Base-by-base conservation (phyloP, 2,888 invertebrate species). In the Aspidapion aeneum region DNA sequence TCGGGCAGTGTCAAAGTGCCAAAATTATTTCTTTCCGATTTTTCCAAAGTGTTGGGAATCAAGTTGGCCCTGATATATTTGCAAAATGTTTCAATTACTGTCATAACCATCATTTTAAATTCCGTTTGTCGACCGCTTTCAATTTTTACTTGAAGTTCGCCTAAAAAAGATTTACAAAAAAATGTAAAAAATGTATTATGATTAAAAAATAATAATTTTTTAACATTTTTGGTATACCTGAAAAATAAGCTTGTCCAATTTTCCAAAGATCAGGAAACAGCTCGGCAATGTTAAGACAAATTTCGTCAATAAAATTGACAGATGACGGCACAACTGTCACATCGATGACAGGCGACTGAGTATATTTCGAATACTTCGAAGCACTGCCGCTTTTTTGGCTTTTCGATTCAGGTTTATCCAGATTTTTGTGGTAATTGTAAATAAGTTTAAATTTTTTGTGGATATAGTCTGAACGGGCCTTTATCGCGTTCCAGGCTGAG, bases 401-500 rank as follows among this genome's bases (percentile, higher is more conserved):
- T 73, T 77, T 78, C 22, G 64, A 57, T 49, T 73, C 71, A n/a
- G 74, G 71, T 65, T 74, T 74, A 69, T 82, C 82, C 48, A 76
- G 70, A 22, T 83, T 70, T 81, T 88, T 81, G 81, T 90, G 82
- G 79, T 86, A 81, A 78, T 88, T 82, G 79, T 87, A 78, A 81
- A 90, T 85, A 76, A 85, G 77, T 80, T 83, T 86, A 76, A 93
- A 82, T 52, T 87, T 84, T 64, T 81, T 82, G 72, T 87, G 86
- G 9, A 96, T 84, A 80, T 93, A 95, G 60, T 90, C 88, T 65
- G 93, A 90, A 67, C 94, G 90, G 66, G 91, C 89, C 57, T 85
- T 86, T 69, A 99, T 91, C 1, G 96, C 97, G 68, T 94, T 91
- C 98, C 98, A 98, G 0, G 97, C 98, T 1, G 98, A 96, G 81